Conservation (phyloP, 2,113 vertebrate species). For the Saguinus midas region DNA sequence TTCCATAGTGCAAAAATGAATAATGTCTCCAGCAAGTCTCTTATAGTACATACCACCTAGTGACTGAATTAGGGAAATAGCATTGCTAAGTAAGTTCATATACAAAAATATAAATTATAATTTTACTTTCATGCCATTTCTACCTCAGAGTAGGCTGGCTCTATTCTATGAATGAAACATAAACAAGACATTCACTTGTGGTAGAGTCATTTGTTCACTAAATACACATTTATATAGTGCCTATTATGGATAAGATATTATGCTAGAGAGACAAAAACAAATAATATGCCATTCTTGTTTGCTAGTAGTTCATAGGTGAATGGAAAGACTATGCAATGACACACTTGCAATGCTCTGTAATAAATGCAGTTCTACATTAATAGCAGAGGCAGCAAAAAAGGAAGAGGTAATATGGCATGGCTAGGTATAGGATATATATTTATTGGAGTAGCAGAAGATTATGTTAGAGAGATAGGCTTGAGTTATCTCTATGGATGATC, state of each 20-base stretch:
- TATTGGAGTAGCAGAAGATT: not conserved
- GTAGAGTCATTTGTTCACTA: conserved; percentile 12
- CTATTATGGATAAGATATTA: not conserved
- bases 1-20: conserved; percentile 32
- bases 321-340: not conserved
- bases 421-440: not conserved
- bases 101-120: conserved; percentile 37
- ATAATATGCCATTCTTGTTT: not conserved
- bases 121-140: conserved; percentile 35
- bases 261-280: not conserved
- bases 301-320: not conserved
- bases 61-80: conserved; percentile 47
- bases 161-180: conserved; percentile 36
- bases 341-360: not conserved
- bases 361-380: not conserved
- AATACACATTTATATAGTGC: not conserved
- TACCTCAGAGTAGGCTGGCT: not conserved
- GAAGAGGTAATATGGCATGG: not conserved
- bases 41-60: conserved; percentile 16
- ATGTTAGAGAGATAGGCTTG: not conserved
- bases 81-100: conserved; percentile 20
- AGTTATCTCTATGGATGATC: not conserved
- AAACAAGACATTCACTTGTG: not conserved
- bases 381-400: not conserved
- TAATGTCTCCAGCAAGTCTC: conserved; percentile 14